Conservation (phyloP, 2,888 invertebrate genomes). For the Lasioglossum morio region DNA sequence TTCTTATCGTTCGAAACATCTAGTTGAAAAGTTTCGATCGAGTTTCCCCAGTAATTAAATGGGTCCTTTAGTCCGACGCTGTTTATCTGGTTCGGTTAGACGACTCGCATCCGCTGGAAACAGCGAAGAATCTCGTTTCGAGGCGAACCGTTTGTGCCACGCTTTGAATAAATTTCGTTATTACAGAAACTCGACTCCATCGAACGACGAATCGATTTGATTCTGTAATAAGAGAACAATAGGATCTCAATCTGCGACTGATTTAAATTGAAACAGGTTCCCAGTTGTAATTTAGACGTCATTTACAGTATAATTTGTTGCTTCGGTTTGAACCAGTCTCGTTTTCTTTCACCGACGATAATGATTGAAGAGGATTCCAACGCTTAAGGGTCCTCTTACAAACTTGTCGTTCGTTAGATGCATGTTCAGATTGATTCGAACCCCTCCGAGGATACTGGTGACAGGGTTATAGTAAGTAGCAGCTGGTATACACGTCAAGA, state of each 20-base stretch:
- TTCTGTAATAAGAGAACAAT: neutral
- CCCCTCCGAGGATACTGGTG: neutral
- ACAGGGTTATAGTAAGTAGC: neutral
- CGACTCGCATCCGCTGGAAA: neutral
- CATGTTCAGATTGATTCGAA: neutral
- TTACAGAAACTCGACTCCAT: neutral
- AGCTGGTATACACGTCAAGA: slow-evolving; percentile 7
- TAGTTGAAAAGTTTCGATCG: neutral
- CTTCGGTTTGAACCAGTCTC: neutral
- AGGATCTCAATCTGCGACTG: neutral
- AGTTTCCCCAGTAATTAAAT: slow-evolving; percentile 7
- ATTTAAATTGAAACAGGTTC: neutral
- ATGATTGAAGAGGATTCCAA: neutral
- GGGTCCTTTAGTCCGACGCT: neutral
- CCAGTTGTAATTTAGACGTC: neutral
- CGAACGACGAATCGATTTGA: neutral
- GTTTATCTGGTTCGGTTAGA: neutral
- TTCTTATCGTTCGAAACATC: neutral
- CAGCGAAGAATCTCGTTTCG: neutral
- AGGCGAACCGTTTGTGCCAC: neutral
- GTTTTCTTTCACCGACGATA: neutral
- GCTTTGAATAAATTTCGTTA: neutral
- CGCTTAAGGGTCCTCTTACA: neutral
- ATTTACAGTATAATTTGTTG: slow-evolving; percentile 2
- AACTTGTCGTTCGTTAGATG: neutral